These are phyloP conservation scores for Dryobates pubescens DNA, from an alignment of 2,797 vertebrate genomes.

Conservation along the genomic window DNA sequence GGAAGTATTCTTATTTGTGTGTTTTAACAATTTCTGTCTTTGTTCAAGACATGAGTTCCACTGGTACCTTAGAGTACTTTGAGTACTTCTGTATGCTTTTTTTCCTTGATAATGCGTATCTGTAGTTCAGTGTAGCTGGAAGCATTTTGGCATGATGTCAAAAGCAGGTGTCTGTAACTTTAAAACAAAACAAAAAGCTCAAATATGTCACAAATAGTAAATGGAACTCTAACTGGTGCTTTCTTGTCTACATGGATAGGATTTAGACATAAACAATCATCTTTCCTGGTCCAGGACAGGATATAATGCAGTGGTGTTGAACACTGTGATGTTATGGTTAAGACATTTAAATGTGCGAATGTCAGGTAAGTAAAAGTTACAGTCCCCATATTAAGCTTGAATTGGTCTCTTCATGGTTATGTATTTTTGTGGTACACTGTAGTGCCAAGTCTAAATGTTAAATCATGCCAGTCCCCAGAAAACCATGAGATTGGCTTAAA, in stretches of 20 bases:
- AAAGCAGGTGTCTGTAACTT: neutral
- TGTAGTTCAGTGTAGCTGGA: neutral
- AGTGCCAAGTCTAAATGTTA: neutral
- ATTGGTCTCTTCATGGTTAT: neutral
- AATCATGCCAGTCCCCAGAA: neutral
- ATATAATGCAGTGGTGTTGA: neutral
- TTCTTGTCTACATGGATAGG: neutral
- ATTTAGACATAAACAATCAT: neutral
- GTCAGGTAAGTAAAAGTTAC: constrained; percentile 14
- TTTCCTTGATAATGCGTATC: neutral
- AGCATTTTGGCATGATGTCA: neutral
- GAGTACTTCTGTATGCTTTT: neutral
- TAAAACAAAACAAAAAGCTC: neutral
- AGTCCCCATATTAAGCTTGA: neutral
- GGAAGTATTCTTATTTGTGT: neutral
- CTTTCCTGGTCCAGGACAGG: neutral
- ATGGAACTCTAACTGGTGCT: neutral
- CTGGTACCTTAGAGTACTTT: neutral
- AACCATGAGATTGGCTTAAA: neutral
- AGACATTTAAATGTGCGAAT: neutral
- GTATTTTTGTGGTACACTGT: neutral
- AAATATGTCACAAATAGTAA: neutral
- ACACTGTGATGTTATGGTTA: neutral
- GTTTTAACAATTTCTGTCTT: neutral
- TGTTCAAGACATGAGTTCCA: neutral